These are phyloP conservation scores for Drosophila rubida DNA, from an alignment of 2,888 invertebrate species.

Conservation along the genomic window DNA sequence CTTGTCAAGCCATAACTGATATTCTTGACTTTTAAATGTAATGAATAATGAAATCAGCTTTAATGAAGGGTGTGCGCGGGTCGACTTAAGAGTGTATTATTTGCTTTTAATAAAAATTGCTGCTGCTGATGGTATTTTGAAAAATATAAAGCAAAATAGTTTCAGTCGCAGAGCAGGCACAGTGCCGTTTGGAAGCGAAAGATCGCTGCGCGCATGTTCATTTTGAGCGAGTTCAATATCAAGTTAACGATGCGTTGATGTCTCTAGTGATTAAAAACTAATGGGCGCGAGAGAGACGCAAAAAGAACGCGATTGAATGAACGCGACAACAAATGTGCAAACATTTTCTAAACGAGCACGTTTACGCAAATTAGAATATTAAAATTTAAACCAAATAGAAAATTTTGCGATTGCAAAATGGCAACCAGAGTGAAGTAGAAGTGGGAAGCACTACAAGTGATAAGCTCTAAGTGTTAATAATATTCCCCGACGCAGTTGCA, in stretches of 20 bases:
- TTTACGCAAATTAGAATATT: conserved; percentile 18
- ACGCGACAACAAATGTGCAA: conserved; percentile 21
- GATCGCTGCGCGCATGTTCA: conserved; percentile 20
- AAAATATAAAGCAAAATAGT: conserved; percentile 47
- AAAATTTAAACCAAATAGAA: conserved; percentile 62
- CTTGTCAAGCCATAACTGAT: neutral
- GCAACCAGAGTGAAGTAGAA: conserved; percentile 15
- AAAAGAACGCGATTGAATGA: conserved; percentile 6
- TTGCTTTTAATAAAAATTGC: conserved; percentile 71
- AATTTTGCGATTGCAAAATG: conserved; percentile 34
- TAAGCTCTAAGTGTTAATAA: conserved; percentile 23
- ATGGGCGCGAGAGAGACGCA: conserved; percentile 51
- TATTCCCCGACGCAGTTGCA: conserved; percentile 10
- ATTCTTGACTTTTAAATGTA: neutral
- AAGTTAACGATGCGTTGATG: conserved; percentile 67
- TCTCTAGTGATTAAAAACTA: conserved; percentile 40
- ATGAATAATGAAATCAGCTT: neutral
- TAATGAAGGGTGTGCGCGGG: conserved; percentile 34
- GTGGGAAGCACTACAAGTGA: conserved; percentile 52
- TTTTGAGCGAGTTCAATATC: conserved; percentile 62
- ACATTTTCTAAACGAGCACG: conserved; percentile 19
- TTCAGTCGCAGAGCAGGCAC: conserved; percentile 65
- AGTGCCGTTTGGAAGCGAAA: conserved; percentile 40
- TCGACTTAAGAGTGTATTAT: conserved; percentile 2
- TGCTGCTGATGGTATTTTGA: conserved; percentile 51